Conservation (phyloP, 2,888 invertebrate genomes). For the Dyspetes luteomarginatus region DNA sequence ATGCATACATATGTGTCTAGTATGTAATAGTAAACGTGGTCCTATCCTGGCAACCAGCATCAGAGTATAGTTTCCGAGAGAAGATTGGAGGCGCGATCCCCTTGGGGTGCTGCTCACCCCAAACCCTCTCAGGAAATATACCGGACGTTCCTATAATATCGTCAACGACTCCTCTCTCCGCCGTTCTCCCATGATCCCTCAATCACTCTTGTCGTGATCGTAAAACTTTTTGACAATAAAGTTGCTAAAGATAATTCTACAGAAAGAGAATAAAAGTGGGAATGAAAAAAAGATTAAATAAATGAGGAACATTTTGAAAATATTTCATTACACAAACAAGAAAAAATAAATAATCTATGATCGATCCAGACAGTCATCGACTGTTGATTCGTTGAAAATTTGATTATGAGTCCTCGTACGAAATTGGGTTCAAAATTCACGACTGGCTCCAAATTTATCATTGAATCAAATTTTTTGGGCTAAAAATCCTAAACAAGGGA, state of each 20-base stretch:
- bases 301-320: not conserved
- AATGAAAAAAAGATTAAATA: no score
- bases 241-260: slow-evolving; percentile 44
- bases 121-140: slow-evolving; percentile 53
- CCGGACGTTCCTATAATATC: slow-evolving; percentile 62
- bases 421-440: no score
- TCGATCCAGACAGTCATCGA: no score
- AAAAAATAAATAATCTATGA: no score
- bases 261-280: not conserved
- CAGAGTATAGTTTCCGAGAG: slow-evolving; percentile 30
- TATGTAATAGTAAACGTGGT: slow-evolving; percentile 19
- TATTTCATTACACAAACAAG: no score
- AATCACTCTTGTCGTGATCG: slow-evolving; percentile 28
- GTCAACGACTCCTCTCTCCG: slow-evolving; percentile 21
- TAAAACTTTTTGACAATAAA: not conserved
- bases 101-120: slow-evolving; percentile 37
- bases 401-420: no score
- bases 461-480: no score
- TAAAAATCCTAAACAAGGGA: no score
- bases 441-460: no score
- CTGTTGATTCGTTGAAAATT: no score
- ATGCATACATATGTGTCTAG: not conserved
- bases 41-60: slow-evolving; percentile 21
- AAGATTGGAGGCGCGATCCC: slow-evolving; percentile 63
- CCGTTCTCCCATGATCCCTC: not conserved